Evolutionary conservation across 2,113 vertebrate species (phyloP), one percentile per base, ranked within the genome.

Genomic region (Tupaia tana): DNA sequence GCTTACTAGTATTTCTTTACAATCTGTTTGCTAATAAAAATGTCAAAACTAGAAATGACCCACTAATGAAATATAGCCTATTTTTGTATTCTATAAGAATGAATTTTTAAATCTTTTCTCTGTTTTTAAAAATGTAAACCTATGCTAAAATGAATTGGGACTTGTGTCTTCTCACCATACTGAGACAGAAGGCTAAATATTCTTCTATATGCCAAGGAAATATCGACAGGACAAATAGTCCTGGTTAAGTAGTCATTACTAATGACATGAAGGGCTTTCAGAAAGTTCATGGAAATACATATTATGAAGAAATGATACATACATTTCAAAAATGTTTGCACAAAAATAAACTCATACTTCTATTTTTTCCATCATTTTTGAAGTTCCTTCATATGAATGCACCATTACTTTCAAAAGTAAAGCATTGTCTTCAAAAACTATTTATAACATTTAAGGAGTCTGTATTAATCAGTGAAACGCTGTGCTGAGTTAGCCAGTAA

Each of bases 151-250:
- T 54, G 24, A 89, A 82, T 94, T 25, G 7, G 31, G 27, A 13
- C 9, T 12, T 70, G 8, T 93, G 31, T 81, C 22, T 90, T 63
- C 10, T 91, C 6, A 73, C 9, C 27, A 29, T 27, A 61, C 3
- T 91, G 29, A 86, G 93, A 86, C 11, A 82, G 27, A n/a, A 96
- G 4, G 16, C 24, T 59, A 74, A 89, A 67, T 89, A 74, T 84
- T 70, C 74, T 56, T 91, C 71, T 75, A 6, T 67, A 54, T 85
- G 56, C 25, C 7, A 63, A 75, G 59, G 11, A 63, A 92, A 59
- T 64, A 77, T 13, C 24, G 18, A 73, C 14, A 34, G 59, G 29
- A 78, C 11, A 78, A n/a, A 82, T 18, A 20, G 0, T 52, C 58
- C 54, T 86, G 15, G 22, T 18, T 82, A 19, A 85, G 12, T 25